Base-by-base conservation (phyloP, 2,888 invertebrate genomes). In the Seira ritae region DNA sequence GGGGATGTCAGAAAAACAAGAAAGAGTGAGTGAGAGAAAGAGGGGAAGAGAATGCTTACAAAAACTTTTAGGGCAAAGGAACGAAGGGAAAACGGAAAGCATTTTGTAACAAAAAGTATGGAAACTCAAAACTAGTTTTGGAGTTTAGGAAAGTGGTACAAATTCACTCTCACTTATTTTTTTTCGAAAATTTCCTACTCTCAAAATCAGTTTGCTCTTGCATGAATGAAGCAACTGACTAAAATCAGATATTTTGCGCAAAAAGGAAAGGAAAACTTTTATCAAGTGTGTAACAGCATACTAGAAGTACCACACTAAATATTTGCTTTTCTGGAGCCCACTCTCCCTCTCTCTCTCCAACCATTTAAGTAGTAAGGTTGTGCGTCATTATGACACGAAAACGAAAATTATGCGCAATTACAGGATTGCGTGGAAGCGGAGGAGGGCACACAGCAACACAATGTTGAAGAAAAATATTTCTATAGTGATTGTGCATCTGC, bases 31-130 rank as follows among this genome's bases (percentile, higher is more conserved):
- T 31, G 50, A 50, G 50, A 50, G 50, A 50, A n/a, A 50, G 50
- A 50, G 17, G n/a, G n/a, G 50, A 50, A 50, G 50, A 50, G 50
- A 50, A 50, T 50, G 50, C 50, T 50, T 15, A 50, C 50, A 50
- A 50, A n/a, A 50, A 50, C 50, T 50, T 50, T 37, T 19, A 46
- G 50, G 20, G n/a, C n/a, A n/a, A n/a, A n/a, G n/a, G 17, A 1
- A n/a, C 4, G 46, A 19, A 10, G 70, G 50, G 15, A 70, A 50
- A 70, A 70, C 50, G 70, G 70, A 70, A 70, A 50, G 23, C 70
- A 70, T 46, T 70, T 70, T 70, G 70, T 70, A 50, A 50, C 50
- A 50, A 50, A 50, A 50, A 50, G 50, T 50, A 50, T 50, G 50
- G 50, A 50, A 50, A 50, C 50, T 50, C 6, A 50, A 50, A n/a